Evolutionary conservation across 2,888 invertebrate species (phyloP), one percentile per base, ranked within the genome.

Genomic region (Phytoseiulus persimilis): DNA sequence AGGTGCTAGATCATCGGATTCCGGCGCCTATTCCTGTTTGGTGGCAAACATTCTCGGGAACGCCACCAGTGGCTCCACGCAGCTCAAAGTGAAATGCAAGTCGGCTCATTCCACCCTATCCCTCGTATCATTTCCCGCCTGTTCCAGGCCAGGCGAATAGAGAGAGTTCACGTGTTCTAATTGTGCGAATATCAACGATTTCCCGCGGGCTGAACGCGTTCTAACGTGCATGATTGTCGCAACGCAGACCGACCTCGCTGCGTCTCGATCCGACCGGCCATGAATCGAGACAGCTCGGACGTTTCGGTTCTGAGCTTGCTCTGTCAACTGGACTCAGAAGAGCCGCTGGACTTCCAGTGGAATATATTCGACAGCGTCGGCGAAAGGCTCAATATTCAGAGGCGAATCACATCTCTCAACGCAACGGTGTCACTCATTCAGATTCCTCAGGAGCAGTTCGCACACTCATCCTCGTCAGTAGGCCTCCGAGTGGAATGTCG

Each of bases 11-110:
- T 45, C 87, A n/a, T 33, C 32, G 45, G 39, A 87, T 45, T 87
- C 87, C n/a, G 87, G 87, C 28, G 14, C 32, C 33, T 87, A 87
- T 87, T 39, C 87, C 23, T 87, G 87, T n/a, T 87, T 31, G 11
- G 87, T 87, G 2, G 87, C 87, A 11, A 87, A 87, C 18, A 33
- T 87, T 87, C 87, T 87, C 39, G 87, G 87, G 11, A 87, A 33
- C 32, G 32, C 87, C n/a, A 87, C 33, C 32, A 87, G 87, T 18
- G 32, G 32, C n/a, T 28, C 9, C 31, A 45, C 87, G 33, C 32
- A 87, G n/a, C 87, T 87, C 31, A 33, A 87, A 33, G 87, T 87
- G 87, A 87, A 87, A 87, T 87, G 87, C 33, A 45, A 32, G 87
- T 87, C 65, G 23, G 65, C 65, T 28, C 14, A 2, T 65, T 65